Conservation (phyloP, 2,113 vertebrate species). For the Poicephalus gulielmi region DNA sequence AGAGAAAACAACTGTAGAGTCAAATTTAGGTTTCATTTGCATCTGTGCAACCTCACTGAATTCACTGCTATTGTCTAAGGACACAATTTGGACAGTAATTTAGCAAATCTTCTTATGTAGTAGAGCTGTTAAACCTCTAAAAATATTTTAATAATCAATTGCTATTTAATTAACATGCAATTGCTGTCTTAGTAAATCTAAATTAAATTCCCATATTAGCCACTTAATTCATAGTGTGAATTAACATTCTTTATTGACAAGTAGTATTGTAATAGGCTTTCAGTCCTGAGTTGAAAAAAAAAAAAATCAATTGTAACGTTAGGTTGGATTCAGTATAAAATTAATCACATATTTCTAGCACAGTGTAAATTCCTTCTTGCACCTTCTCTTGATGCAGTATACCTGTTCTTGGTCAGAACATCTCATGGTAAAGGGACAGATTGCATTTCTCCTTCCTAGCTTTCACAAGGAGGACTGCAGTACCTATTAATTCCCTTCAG, state of each 20-base stretch:
- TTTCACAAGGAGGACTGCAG: neutral
- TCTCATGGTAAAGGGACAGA: neutral
- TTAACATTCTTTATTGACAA: slow-evolving; percentile 47
- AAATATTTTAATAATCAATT: slow-evolving; percentile 62
- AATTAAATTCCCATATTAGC: slow-evolving; percentile 64
- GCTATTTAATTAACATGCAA: slow-evolving; percentile 57
- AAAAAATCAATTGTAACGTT: slow-evolving; percentile 38
- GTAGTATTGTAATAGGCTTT: slow-evolving; percentile 41
- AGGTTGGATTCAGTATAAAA: slow-evolving; percentile 44
- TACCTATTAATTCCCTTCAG: neutral
- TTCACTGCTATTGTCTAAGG: neutral
- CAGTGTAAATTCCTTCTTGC: neutral
- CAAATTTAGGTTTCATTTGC: neutral
- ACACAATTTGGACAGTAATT: neutral
- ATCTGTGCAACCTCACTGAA: neutral
- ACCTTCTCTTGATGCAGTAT: neutral
- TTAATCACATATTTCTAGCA: neutral
- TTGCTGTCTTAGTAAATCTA: slow-evolving; percentile 45
- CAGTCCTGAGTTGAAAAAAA: slow-evolving; percentile 4
- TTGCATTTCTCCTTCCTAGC: neutral
- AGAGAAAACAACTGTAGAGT: neutral
- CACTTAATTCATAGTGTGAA: slow-evolving; percentile 44
- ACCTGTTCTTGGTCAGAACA: neutral
- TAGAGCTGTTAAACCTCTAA: neutral
- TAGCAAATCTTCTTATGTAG: neutral